Conservation (phyloP, 2,888 invertebrate species). For the Xiphydria camelus region DNA sequence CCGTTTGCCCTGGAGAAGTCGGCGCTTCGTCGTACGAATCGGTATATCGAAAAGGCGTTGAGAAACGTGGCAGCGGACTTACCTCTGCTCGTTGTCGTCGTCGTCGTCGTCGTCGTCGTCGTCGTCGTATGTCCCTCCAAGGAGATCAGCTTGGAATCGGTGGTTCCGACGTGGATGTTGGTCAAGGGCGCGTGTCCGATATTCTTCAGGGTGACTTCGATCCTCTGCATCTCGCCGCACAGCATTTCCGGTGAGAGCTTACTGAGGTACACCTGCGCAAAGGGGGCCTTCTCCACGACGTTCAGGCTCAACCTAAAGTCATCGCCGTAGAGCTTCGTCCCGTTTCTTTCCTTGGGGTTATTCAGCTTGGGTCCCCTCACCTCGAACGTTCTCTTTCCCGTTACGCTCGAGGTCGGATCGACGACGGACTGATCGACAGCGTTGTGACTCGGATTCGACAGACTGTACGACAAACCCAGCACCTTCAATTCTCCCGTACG, state of each 20-base stretch:
- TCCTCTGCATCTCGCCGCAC: slow-evolving; percentile 73
- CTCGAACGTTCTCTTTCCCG: slow-evolving; percentile 64
- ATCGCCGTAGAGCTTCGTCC: slow-evolving; percentile 59
- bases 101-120: slow-evolving; percentile 20
- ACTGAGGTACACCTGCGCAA: slow-evolving; percentile 77
- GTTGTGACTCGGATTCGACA: slow-evolving; percentile 48
- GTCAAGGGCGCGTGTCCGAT: slow-evolving; percentile 69
- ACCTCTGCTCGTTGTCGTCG: slow-evolving; percentile 42
- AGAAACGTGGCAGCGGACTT: too few relatives aligned
- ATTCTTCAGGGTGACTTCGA: slow-evolving; percentile 71
- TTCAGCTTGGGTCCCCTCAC: slow-evolving; percentile 65
- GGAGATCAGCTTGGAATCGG: slow-evolving; percentile 70
- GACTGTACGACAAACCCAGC: slow-evolving; percentile 73
- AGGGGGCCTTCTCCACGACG: slow-evolving; percentile 79
- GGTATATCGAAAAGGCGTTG: too few relatives aligned
- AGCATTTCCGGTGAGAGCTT: slow-evolving; percentile 70
- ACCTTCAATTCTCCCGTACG: slow-evolving; percentile 74
- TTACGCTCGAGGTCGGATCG: slow-evolving; percentile 57
- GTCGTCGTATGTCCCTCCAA: slow-evolving; percentile 57
- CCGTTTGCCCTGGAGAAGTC: slow-evolving; percentile 44
- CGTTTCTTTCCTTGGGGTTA: slow-evolving; percentile 60
- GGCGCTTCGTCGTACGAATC: slow-evolving; percentile 1
- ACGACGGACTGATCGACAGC: slow-evolving; percentile 31
- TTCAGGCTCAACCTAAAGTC: slow-evolving; percentile 76
- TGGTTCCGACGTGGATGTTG: slow-evolving; percentile 69